phyloP scores from a whole-genome alignment of 2,113 vertebrate genomes.

The Sinocyclocheilus grahami region DNA sequence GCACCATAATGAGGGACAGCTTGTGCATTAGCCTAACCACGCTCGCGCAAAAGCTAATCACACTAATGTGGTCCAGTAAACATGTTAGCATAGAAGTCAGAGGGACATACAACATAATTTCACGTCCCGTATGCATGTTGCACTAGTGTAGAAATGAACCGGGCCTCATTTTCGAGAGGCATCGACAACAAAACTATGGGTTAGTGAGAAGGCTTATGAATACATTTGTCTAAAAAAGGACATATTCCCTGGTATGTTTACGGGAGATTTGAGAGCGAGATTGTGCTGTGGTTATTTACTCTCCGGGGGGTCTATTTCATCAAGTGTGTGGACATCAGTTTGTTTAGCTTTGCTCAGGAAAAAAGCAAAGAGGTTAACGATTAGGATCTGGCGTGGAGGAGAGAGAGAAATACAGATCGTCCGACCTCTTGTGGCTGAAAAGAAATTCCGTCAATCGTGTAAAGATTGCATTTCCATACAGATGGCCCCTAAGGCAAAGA shows the following conservation, averaged over 20 bases:
- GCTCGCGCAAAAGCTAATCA: conserved; percentile 33
- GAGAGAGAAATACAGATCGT: conserved; percentile 52
- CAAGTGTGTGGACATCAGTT: conserved; percentile 69
- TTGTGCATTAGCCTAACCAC: conserved; percentile 51
- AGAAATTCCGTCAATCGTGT: conserved; percentile 64
- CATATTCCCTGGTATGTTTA: conserved; percentile 46
- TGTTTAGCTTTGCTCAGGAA: conserved; percentile 58
- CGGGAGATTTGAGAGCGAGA: conserved; percentile 58
- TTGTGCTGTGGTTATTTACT: conserved; percentile 61
- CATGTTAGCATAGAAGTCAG: conserved; percentile 38
- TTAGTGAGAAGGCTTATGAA: conserved; percentile 51
- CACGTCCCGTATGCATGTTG: background rate
- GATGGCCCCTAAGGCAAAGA: conserved; percentile 65
- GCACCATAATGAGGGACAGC: conserved; percentile 53
- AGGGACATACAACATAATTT: conserved; percentile 6
- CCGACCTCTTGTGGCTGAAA: conserved; percentile 51
- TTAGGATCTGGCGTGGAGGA: conserved; percentile 58
- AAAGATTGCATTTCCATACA: conserved; percentile 74
- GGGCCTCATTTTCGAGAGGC: background rate
- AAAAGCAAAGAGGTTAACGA: conserved; percentile 57
- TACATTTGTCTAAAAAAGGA: conserved; percentile 48
- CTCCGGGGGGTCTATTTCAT: conserved; percentile 64
- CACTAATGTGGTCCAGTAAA: conserved; percentile 47
- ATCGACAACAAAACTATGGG: background rate
- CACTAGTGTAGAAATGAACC: background rate